Evolutionary conservation across 1,140 invertebrate species (phyloP).

Genomic region (Drosophila saltans): DNA sequence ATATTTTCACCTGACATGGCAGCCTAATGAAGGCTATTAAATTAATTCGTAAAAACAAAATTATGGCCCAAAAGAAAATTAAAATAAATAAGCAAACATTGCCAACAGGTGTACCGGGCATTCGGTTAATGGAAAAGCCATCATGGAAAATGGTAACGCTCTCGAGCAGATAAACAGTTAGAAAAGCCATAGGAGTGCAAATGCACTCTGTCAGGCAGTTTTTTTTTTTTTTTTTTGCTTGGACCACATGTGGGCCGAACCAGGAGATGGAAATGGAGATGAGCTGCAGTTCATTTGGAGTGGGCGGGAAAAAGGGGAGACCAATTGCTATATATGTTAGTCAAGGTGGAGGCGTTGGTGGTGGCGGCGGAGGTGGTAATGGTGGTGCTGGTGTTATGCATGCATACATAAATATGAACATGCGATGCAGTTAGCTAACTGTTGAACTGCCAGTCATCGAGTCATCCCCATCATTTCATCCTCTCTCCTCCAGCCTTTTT

Average conservation of each 20-base stretch:
- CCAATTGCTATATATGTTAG: not conserved
- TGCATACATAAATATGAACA: conserved; percentile 39
- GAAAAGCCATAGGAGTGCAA: conserved; percentile 65
- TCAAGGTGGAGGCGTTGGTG: conserved; percentile 12
- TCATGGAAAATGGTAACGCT: conserved; percentile 45
- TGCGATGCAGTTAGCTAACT: conserved; percentile 26
- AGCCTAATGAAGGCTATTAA: conserved; percentile 67
- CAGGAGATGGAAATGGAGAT: conserved; percentile 44
- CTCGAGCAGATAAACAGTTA: conserved; percentile 78
- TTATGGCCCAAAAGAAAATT: conserved; percentile 37
- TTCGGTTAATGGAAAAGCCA: conserved; percentile 49
- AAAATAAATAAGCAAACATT: conserved; percentile 35
- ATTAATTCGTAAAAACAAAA: conserved; percentile 68
- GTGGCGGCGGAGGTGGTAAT: not conserved
- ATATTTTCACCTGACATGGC: conserved; percentile 23
- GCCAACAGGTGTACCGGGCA: conserved; percentile 44
- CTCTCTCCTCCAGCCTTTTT: conserved; percentile 34
- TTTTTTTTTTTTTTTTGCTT: conserved; percentile 16
- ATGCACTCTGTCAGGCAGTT: conserved; percentile 28
- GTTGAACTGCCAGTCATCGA: conserved; percentile 31
- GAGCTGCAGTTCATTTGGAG: conserved; percentile 35
- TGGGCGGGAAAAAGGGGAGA: not conserved
- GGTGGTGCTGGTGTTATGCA: not conserved
- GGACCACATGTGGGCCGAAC: conserved; percentile 68
- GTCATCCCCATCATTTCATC: conserved; percentile 16